Conservation (phyloP, 2,797 vertebrate genomes). For the Taenioides sp. region DNA sequence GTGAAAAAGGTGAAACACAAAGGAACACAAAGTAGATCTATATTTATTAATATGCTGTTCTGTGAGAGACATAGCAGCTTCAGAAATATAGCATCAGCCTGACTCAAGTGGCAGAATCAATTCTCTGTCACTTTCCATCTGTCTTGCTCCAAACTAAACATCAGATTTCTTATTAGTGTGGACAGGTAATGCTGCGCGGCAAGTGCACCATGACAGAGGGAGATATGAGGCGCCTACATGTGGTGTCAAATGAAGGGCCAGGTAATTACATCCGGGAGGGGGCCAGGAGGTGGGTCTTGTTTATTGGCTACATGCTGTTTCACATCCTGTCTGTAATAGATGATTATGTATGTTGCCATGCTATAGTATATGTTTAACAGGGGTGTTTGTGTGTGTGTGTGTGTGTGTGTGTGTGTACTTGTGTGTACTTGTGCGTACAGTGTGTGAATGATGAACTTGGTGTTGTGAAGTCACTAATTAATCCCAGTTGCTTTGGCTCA, state of each 20-base stretch:
- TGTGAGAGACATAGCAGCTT: neutral
- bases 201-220: constrained; percentile 15
- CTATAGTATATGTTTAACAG: constrained; percentile 1
- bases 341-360: constrained; percentile 5
- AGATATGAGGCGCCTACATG: constrained; percentile 46
- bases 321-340: constrained; percentile 43
- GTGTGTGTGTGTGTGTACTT: neutral
- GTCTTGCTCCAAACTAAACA: constrained; percentile 15
- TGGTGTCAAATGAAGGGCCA: constrained; percentile 63
- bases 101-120: constrained; percentile 7
- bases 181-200: constrained; percentile 24
- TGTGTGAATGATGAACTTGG: constrained; percentile 12
- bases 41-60: too few relatives aligned
- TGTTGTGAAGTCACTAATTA: constrained; percentile 70
- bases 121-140: neutral
- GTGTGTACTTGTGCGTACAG: constrained; percentile 9
- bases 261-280: constrained; percentile 58
- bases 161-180: constrained; percentile 24
- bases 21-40: too few relatives aligned
- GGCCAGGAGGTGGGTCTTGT: constrained; percentile 36
- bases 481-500: constrained; percentile 69
- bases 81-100: neutral
- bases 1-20: neutral
- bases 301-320: constrained; percentile 69
- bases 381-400: constrained; percentile 2